Percentiles rank a stretch among this genome's conserved stretches.
These are phyloP conservation scores for Brachynemurus nebulosus DNA, from an alignment of 2,888 invertebrate species.

Conservation along the genomic window DNA sequence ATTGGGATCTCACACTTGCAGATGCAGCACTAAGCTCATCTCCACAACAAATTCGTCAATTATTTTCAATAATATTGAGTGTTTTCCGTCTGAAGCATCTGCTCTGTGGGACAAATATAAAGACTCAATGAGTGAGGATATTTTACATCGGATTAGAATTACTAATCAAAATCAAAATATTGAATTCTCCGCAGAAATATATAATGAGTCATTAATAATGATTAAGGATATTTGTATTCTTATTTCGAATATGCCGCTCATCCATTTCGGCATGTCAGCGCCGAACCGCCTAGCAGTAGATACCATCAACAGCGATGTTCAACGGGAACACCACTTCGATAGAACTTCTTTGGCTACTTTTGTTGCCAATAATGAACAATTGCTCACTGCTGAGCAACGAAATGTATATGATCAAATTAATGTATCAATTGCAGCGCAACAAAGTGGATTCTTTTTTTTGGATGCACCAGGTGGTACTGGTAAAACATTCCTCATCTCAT, in stretches of 20 bases:
- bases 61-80: slow-evolving; percentile 23
- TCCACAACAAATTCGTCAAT: slow-evolving; percentile 21
- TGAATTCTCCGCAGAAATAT: slow-evolving; percentile 19
- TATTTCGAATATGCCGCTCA: slow-evolving; percentile 11
- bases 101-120: slow-evolving; percentile 17
- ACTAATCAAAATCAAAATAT: slow-evolving; percentile 15
- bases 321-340: slow-evolving; percentile 19
- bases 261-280: slow-evolving; percentile 21
- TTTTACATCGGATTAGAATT: slow-evolving; percentile 20
- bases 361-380: not conserved
- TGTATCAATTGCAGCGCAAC: not conserved
- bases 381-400: not conserved
- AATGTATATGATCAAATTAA: not conserved
- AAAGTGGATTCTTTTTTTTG: not conserved
- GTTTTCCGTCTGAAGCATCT: slow-evolving; percentile 19
- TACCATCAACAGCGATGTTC: slow-evolving; percentile 17
- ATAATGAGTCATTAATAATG: slow-evolving; percentile 22
- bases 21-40: slow-evolving; percentile 19
- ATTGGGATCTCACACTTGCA: slow-evolving; percentile 18
- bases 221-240: slow-evolving; percentile 16
- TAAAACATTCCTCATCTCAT: too few relatives aligned
- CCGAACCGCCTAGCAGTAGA: slow-evolving; percentile 12
- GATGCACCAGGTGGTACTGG: too few relatives aligned
- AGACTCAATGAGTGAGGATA: slow-evolving; percentile 7
- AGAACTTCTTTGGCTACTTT: slow-evolving; percentile 9